Conservation (phyloP, 1,140 invertebrate species). For the Meloidogyne hapla region DNA sequence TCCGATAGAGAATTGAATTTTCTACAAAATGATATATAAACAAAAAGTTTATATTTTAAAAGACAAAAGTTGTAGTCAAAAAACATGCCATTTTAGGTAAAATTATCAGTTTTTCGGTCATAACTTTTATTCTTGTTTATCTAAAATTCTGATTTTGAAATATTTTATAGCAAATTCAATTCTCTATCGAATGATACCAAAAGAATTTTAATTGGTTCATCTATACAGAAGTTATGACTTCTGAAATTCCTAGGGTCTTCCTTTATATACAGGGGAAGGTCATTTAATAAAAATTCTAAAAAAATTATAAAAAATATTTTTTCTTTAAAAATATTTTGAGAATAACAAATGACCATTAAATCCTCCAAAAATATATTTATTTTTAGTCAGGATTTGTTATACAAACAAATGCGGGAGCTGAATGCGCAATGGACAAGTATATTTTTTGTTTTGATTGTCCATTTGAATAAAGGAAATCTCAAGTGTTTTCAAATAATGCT, state of each 20-base stretch:
- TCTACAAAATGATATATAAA: background rate
- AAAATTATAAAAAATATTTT: background rate
- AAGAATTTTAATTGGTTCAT: background rate
- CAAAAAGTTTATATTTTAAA: background rate
- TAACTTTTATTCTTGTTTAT: background rate
- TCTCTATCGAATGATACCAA: background rate
- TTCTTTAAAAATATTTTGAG: background rate
- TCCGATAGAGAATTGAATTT: background rate
- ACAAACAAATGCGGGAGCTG: background rate
- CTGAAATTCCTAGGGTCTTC: background rate
- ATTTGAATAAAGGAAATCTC: background rate
- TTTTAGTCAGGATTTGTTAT: background rate
- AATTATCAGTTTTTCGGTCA: background rate
- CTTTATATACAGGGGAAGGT: background rate
- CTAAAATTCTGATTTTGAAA: background rate
- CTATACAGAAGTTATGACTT: background rate
- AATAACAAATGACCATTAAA: background rate
- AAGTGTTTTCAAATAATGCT: background rate
- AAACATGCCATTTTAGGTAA: background rate
- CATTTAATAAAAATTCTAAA: background rate
- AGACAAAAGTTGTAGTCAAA: background rate
- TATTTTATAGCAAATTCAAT: background rate
- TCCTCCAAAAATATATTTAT: background rate
- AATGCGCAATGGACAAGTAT: background rate
- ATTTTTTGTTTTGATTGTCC: background rate